Percentiles rank a stretch among this genome's conserved stretches.
Evolutionary conservation across 2,888 invertebrate species (phyloP).

Genomic region (Smittia aterrima): DNA sequence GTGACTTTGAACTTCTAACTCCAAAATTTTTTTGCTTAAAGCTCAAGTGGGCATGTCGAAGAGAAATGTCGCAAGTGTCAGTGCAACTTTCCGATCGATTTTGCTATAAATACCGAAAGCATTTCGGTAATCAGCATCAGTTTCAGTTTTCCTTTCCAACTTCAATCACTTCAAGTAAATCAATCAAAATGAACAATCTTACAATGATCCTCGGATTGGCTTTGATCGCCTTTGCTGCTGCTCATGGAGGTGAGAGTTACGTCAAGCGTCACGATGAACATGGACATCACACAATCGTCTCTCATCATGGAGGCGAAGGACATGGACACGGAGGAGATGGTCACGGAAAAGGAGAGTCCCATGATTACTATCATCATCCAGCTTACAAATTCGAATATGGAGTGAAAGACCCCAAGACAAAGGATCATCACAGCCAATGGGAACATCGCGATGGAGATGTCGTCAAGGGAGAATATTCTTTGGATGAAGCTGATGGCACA

Average conservation of each 20-base stretch:
- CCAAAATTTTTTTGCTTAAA: neutral
- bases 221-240: slow-evolving; percentile 6
- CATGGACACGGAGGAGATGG: neutral
- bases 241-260: neutral
- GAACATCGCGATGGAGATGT: too few species aligned
- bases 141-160: neutral
- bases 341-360: neutral
- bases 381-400: too few species aligned
- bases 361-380: too few species aligned
- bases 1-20: neutral
- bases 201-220: slow-evolving; percentile 31
- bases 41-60: neutral
- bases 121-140: neutral
- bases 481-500: too few species aligned
- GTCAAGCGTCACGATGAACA: neutral
- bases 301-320: neutral
- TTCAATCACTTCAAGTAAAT: neutral
- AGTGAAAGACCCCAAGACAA: too few species aligned
- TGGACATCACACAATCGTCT: neutral
- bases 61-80: neutral
- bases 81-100: neutral
- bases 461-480: too few species aligned
- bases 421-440: neutral
- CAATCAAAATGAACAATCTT: slow-evolving; percentile 31
- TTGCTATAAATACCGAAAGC: neutral